phyloP scores from a whole-genome alignment of 2,888 invertebrate species.

The Drosophila tanythrix region DNA sequence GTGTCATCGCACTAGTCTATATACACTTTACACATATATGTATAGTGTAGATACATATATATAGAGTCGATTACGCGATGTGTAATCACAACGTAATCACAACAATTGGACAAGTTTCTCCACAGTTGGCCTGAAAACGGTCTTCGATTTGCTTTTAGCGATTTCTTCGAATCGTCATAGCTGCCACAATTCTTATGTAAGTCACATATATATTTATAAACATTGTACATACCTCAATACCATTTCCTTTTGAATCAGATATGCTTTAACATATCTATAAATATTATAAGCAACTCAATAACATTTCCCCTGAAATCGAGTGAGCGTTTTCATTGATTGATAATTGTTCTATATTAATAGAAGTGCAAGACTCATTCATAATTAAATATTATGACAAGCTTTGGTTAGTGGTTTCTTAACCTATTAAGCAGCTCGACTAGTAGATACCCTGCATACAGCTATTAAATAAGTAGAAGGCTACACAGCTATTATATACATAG shows the following conservation, averaged over 20 bases:
- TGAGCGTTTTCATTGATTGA: neutral
- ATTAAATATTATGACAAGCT: neutral
- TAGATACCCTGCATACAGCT: neutral
- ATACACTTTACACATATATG: neutral
- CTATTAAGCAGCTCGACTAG: neutral
- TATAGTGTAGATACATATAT: too few relatives aligned
- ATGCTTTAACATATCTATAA: neutral
- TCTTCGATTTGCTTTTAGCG: neutral
- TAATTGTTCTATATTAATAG: too few relatives aligned
- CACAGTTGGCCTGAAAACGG: neutral
- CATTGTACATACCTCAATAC: neutral
- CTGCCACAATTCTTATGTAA: neutral
- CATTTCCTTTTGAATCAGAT: neutral
- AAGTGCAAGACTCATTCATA: neutral
- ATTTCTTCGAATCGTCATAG: conserved; percentile 33
- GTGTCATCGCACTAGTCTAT: conserved; percentile 43
- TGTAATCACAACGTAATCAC: conserved; percentile 39
- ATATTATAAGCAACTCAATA: too few relatives aligned
- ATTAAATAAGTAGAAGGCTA: too few relatives aligned
- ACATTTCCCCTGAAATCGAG: neutral
- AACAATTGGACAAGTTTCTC: conserved; percentile 31
- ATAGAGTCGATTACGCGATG: conserved; percentile 23
- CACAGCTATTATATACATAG: neutral
- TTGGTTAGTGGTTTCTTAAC: neutral
- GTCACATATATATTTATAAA: neutral